Conservation (phyloP, 1,140 invertebrate genomes). For the Acyrthosiphon pisum region DNA sequence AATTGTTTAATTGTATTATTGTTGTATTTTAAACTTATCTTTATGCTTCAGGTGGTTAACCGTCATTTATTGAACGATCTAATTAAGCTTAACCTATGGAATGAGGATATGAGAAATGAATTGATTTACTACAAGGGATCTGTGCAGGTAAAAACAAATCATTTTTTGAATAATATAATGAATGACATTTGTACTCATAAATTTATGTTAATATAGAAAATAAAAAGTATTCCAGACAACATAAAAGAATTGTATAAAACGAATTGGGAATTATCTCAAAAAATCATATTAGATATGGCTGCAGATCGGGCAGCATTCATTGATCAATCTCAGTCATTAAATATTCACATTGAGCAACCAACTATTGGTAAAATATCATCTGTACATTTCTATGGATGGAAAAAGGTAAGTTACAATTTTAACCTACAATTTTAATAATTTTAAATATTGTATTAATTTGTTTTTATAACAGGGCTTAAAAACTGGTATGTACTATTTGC, state of each 20-base stretch:
- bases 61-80: conserved; percentile 94
- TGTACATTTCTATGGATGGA: conserved; percentile 99
- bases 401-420: conserved; percentile 76
- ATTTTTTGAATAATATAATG: neutral
- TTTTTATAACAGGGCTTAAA: conserved; percentile 81
- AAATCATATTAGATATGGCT: conserved; percentile 94
- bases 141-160: conserved; percentile 68
- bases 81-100: conserved; percentile 90
- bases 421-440: neutral
- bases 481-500: conserved; percentile 98
- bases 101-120: conserved; percentile 93
- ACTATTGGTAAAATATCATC: conserved; percentile 93
- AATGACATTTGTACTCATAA: neutral
- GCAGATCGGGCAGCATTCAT: conserved; percentile 97
- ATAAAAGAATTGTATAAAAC: conserved; percentile 95
- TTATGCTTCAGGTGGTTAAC: conserved; percentile 85
- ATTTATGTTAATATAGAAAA: conserved; percentile 69
- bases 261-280: conserved; percentile 98
- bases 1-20: neutral
- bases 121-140: conserved; percentile 93
- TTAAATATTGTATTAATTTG: neutral
- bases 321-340: conserved; percentile 98
- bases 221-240: conserved; percentile 86
- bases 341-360: conserved; percentile 94
- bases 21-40: conserved; percentile 1